Base-by-base conservation (phyloP, 2,113 vertebrate species). In the Ptyas mucosa region DNA sequence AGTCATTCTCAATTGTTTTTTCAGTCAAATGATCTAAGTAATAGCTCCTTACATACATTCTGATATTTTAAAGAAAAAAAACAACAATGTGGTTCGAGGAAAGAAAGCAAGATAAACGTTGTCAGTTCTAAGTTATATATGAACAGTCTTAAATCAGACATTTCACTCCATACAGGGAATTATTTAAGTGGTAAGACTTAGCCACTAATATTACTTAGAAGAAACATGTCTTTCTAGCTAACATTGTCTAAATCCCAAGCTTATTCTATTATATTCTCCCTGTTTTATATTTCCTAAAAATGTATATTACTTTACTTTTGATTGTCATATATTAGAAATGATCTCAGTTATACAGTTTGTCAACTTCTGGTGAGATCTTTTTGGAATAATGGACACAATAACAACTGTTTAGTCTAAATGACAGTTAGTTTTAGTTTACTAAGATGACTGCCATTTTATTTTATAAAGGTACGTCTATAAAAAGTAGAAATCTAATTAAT, bases 131-230 rank as follows among this genome's bases (percentile, higher is more conserved):
- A 87, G 46, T 0, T 90, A 51, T 57, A 92, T 94, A 43, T 39
- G 89, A 94, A 92, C 57, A 92, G 5, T 55, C n/a, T 86, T 29
- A 93, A 64, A 91, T 90, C 53, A 94, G 18, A 91, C 43, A n/a
- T 54, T 29, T 93, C 21, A 0, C 0, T 39, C 64, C 20, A 96
- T 89, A 55, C 57, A 92, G 0, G 89, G 91, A 86, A 51, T 29
- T 29, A 29, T 75, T 93, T 96, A 34, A 90, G 92, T 61, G 85
- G 34, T 34, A 51, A 81, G 24, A 88, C 21, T 90, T 24, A 89
- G 87, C 5, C 85, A n/a, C 61, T 92, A 61, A 64, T 93, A 85
- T 26, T 92, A 51, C 14, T 94, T 90, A 89, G 0, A 0, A 3
- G 46, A 91, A 86, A 24, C 2, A 21, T 15, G 55, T 6, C 29